Conservation (phyloP, 2,797 vertebrate species). For the Odontamblyopus lacepedii region DNA sequence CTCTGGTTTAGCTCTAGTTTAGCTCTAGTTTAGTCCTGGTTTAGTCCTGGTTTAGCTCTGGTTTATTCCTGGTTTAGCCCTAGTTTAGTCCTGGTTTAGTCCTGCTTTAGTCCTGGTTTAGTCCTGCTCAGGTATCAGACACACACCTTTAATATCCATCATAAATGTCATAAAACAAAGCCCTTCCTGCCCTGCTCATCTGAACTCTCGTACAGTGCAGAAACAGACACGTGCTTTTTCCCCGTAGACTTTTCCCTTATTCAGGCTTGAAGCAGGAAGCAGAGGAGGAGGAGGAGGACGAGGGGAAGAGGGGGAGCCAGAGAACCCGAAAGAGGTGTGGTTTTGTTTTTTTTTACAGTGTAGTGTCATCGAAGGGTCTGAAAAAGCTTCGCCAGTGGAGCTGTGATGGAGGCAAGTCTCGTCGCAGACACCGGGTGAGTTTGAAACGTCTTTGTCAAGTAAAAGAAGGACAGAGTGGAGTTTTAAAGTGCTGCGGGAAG, state of each 20-base stretch:
- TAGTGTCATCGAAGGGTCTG: constrained; percentile 25
- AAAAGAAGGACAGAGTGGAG: not conserved
- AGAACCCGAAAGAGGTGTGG: constrained; percentile 49
- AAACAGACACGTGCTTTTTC: constrained; percentile 38
- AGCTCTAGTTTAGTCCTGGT: too few relatives aligned
- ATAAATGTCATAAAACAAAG: too few relatives aligned
- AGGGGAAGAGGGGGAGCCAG: constrained; percentile 10
- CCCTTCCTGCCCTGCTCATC: too few relatives aligned
- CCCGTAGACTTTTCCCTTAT: constrained; percentile 58
- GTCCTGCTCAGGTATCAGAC: too few relatives aligned
- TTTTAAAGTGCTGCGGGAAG: not conserved
- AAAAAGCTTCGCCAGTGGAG: constrained; percentile 26
- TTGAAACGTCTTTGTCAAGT: not conserved
- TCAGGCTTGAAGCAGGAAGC: constrained; percentile 41
- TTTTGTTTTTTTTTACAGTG: constrained; percentile 5
- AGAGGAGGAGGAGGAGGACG: not conserved
- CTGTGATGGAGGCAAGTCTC: constrained; percentile 61
- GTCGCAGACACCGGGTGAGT: constrained; percentile 63
- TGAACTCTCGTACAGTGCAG: not conserved
- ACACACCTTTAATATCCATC: too few relatives aligned
- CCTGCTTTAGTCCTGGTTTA: too few relatives aligned
- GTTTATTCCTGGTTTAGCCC: too few relatives aligned
- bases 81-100: too few relatives aligned
- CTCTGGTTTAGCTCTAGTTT: too few relatives aligned
- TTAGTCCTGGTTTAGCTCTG: too few relatives aligned